phyloP scores from a whole-genome alignment of 1,140 invertebrate genomes.

The Pachyrhynchus sulphureomaculatus region DNA sequence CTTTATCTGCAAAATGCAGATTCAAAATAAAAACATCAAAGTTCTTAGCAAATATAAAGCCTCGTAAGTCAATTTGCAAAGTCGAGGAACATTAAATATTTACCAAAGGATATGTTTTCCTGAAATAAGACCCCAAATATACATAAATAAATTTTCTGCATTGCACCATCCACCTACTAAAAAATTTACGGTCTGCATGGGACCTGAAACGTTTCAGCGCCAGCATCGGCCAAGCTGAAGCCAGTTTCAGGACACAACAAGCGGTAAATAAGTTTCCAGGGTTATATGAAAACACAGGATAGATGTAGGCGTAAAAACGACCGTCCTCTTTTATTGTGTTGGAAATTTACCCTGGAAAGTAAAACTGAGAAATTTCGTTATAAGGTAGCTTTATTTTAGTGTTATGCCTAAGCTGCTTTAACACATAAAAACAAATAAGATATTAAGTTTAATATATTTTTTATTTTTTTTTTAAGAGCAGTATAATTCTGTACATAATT shows the following conservation, averaged over 20 bases:
- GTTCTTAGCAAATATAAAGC: background rate
- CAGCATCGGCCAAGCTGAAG: background rate
- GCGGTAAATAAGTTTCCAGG: constrained; percentile 31
- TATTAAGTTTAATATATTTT: too few species aligned
- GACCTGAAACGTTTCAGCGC: constrained; percentile 21
- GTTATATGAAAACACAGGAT: constrained; percentile 17
- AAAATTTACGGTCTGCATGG: constrained; percentile 29
- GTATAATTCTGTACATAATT: too few species aligned
- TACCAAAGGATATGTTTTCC: constrained; percentile 17
- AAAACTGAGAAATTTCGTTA: too few species aligned
- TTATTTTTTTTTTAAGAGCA: too few species aligned
- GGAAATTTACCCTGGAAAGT: too few species aligned
- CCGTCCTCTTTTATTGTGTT: constrained; percentile 12
- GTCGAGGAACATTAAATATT: constrained; percentile 11
- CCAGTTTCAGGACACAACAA: constrained; percentile 8
- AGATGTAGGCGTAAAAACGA: constrained; percentile 4
- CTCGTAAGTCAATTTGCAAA: constrained; percentile 15
- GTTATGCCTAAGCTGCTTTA: too few species aligned
- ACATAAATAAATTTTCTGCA: constrained; percentile 36
- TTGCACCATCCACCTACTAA: constrained; percentile 30
- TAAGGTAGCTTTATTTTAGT: too few species aligned
- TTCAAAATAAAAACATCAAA: too few species aligned
- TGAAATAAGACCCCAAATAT: constrained; percentile 14
- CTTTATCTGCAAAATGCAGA: too few species aligned
- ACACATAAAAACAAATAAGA: too few species aligned